Base-by-base conservation (phyloP, 2,888 invertebrate genomes). In the Eupeodes latifasciatus region DNA sequence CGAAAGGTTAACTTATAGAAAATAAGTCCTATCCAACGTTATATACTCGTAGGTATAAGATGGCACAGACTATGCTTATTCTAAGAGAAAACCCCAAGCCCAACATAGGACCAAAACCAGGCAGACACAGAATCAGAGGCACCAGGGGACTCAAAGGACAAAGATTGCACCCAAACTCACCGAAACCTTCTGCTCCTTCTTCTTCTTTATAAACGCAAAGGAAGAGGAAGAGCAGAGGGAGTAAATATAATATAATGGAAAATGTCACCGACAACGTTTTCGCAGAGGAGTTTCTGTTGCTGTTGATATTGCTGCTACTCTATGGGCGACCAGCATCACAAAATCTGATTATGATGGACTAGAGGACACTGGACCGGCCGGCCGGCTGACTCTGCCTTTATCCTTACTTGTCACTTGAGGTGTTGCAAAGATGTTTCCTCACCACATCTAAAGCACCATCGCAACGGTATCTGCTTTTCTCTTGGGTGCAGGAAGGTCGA, bases 341-440 rank as follows among this genome's bases (percentile, higher is more conserved):
- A 85, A 88, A 88, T 74, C 81, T 88, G 87, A 84, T 88, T 88
- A 88, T 88, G 87, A 88, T 88, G 80, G 81, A 88, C 87, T 85
- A 77, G 76, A 80, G 72, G 75, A 82, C 69, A 57, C 59, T 14
- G 79, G 71, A 80, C 80, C 80, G 77, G 67, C 61, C 19, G 1
- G 19, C 19, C 19, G 19, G 19, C 19, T 84, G 81, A 76, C 81
- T 53, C 47, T 76, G 66, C 27, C 80, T 79, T 72, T 66, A 78
- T 88, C 67, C 79, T 77, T 77, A 77, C 66, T 62, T 88, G 85
- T 84, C 85, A 84, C 87, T 88, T 88, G 76, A 88, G 84, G 87
- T 88, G 87, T 85, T 85, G 77, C 72, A 77, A 85, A 85, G 72
- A 79, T 75, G 51, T 86, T 79, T 71, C 61, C 57, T 74, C 47